These are phyloP conservation scores for Atta texana DNA, from an alignment of 1,140 invertebrate genomes.

Conservation along the genomic window DNA sequence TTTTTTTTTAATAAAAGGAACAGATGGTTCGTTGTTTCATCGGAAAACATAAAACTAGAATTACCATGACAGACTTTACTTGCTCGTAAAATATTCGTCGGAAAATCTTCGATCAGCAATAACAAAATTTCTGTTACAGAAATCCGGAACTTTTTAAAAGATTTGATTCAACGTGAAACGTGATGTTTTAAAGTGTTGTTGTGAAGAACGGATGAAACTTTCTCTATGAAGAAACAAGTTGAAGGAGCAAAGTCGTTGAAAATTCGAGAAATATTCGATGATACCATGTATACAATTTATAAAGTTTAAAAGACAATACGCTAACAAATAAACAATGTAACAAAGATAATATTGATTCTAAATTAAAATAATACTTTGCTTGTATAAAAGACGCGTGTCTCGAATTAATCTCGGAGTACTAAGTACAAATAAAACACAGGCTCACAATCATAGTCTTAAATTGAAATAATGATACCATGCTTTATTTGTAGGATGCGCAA, in stretches of 20 bases:
- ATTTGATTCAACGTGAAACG: conserved; percentile 14
- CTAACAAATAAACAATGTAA: not conserved
- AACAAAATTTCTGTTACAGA: conserved; percentile 22
- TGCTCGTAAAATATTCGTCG: not conserved
- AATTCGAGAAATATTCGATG: not conserved
- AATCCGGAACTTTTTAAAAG: conserved; percentile 7
- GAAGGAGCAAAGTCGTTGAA: not conserved
- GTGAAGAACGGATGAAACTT: conserved; percentile 28
- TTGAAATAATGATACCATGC: too few relatives aligned
- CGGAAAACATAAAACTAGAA: conserved; percentile 28
- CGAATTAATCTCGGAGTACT: too few relatives aligned
- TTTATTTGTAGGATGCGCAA: not conserved
- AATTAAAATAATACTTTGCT: not conserved
- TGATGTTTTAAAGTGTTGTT: conserved; percentile 26
- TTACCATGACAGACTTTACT: conserved; percentile 9
- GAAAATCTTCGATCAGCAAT: conserved; percentile 1
- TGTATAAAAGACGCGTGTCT: too few relatives aligned
- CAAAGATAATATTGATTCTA: not conserved
- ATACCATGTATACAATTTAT: not conserved
- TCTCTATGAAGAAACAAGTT: not conserved
- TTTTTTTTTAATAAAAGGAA: not conserved
- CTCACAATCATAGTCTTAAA: too few relatives aligned
- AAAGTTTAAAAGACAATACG: not conserved
- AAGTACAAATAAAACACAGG: too few relatives aligned
- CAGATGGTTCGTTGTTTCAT: not conserved